Evolutionary conservation across 2,888 invertebrate genomes (phyloP), one percentile per base, ranked within the genome.

Genomic region (Eumacrocentrus americanus): DNA sequence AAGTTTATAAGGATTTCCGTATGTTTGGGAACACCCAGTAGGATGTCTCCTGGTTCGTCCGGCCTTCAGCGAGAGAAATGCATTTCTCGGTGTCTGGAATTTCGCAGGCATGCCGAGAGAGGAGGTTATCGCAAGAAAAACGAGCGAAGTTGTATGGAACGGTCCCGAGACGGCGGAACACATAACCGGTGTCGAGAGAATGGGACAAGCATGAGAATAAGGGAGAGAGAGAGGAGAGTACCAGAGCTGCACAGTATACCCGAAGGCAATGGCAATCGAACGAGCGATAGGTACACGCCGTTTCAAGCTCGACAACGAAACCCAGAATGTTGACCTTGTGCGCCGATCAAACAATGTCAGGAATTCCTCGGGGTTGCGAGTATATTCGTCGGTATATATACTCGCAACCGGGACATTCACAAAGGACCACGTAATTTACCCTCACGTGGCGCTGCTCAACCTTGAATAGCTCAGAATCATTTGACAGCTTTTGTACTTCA

Each of bases 331-430:
- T 60, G 60, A 60, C 54, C 50, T 54, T 60, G 60, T 54, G 53
- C 35, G 47, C 34, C 48, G 37, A 56, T 56, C 52, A 61, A 57
- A 57, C 60, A 61, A 57, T 61, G 56, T 56, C 56, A 56, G 56
- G 52, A 61, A 61, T 56, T 61, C 56, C 60, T 50, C 34, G 38
- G 47, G 59, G 47, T 59, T 46, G 38, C 35, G 7, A n/a, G n/a
- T n/a, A 35, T 20, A 50, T 40, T 22, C 38, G 37, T 40, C 37
- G 37, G 7, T 48, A 14, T 5, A 16, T 12, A 9, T 25, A 47
- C 25, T 29, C 20, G 50, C 34, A 7, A 20, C 11, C 34, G 9
- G 18, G 11, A 14, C 50, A 3, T 34, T 5, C 3, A 51, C 51
- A 51, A 51, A 51, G 37, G 37, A 51, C 51, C 20, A 20, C 34